These are phyloP conservation scores for Osmerus eperlanus DNA, from an alignment of 2,113 vertebrate genomes.

Conservation along the genomic window DNA sequence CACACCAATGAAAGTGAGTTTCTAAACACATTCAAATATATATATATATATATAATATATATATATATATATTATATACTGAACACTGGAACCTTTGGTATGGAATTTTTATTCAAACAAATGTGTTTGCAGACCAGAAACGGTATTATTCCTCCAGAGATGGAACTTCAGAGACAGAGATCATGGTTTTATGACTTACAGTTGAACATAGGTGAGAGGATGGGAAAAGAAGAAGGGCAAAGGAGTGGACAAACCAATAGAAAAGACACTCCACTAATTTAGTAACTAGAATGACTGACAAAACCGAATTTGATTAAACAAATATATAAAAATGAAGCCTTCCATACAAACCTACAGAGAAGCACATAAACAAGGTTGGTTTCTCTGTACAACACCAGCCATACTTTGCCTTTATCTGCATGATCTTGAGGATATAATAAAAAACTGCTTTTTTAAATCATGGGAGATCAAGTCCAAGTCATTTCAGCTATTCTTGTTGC, in stretches of 20 bases:
- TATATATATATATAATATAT: too few species aligned
- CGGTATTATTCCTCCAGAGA: background rate
- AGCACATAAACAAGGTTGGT: constrained; percentile 87
- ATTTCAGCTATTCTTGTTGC: too few species aligned
- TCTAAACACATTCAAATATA: too few species aligned
- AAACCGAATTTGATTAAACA: too few species aligned
- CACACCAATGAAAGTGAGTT: too few species aligned
- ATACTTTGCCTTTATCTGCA: constrained; percentile 57
- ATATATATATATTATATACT: background rate
- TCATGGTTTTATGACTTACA: too few species aligned
- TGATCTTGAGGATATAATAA: too few species aligned
- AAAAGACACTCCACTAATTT: constrained; percentile 80
- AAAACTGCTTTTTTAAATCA: too few species aligned
- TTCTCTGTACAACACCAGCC: constrained; percentile 97
- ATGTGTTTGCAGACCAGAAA: too few species aligned
- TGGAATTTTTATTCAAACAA: too few species aligned
- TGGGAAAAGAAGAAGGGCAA: background rate
- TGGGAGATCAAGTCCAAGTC: too few species aligned
- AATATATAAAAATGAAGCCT: too few species aligned
- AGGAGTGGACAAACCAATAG: constrained; percentile 24
- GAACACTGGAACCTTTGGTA: background rate
- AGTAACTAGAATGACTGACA: constrained; percentile 55
- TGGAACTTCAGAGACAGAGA: background rate
- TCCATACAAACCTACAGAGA: background rate
- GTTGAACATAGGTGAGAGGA: background rate